phyloP scores from a whole-genome alignment of 1,140 invertebrate species.

The Pemphigus obesinymphae region DNA sequence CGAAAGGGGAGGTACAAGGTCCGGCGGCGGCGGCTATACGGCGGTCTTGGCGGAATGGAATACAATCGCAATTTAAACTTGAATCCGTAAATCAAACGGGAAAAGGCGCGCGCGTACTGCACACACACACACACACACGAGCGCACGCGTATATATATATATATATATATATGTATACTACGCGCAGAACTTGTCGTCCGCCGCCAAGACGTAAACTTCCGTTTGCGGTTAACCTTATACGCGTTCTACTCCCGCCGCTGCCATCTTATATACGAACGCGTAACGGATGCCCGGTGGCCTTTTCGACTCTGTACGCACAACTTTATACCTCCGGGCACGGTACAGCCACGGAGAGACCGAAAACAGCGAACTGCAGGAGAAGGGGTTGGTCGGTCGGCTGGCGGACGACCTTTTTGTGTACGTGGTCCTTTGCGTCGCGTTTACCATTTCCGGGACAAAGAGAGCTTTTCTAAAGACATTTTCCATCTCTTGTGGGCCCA shows the following conservation, averaged over 20 bases:
- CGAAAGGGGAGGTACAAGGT: neutral
- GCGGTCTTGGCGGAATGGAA: conserved; percentile 12
- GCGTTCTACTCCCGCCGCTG: neutral
- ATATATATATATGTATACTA: neutral
- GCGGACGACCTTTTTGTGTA: conserved; percentile 22
- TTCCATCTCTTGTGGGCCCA: neutral
- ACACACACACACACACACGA: neutral
- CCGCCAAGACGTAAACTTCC: conserved; percentile 39
- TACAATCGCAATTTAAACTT: conserved; percentile 40
- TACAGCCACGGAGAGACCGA: neutral
- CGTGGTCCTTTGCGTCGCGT: conserved; percentile 26
- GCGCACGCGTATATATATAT: neutral
- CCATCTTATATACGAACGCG: neutral
- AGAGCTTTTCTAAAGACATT: conserved; percentile 32
- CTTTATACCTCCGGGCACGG: conserved; percentile 31
- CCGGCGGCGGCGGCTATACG: conserved; percentile 8
- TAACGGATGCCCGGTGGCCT: conserved; percentile 39
- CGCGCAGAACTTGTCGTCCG: conserved; percentile 30
- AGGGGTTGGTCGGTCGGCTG: neutral
- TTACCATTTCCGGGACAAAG: conserved; percentile 29
- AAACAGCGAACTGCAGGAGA: neutral
- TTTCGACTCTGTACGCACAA: conserved; percentile 23
- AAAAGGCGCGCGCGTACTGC: conserved; percentile 26
- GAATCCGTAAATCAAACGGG: conserved; percentile 39
- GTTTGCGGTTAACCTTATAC: conserved; percentile 39